Percentiles rank a stretch among this genome's conserved stretches.
Evolutionary conservation across 2,797 vertebrate genomes (phyloP).

Genomic region (Lepus townsendii): DNA sequence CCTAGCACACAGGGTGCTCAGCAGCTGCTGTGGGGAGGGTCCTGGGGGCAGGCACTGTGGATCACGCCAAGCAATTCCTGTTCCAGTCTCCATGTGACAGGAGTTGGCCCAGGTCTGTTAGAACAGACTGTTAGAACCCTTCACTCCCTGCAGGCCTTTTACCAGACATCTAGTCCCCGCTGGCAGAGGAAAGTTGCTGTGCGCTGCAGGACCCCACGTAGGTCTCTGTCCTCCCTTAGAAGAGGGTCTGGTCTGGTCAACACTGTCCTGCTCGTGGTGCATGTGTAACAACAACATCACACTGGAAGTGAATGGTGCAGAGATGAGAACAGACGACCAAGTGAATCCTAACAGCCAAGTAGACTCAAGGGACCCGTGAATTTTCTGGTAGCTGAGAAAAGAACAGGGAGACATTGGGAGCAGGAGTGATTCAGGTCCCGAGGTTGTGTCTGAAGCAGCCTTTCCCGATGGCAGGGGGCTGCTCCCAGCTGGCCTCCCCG

Average conservation of each 20-base stretch:
- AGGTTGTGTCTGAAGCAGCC: slow-evolving; percentile 16
- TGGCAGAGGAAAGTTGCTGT: background rate
- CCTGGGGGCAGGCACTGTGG: background rate
- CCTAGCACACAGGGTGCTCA: background rate
- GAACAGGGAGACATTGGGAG: background rate
- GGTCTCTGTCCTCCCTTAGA: slow-evolving; percentile 20
- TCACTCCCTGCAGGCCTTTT: background rate
- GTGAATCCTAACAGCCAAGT: slow-evolving; percentile 23
- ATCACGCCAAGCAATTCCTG: background rate
- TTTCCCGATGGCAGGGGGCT: background rate
- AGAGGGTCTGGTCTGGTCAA: background rate
- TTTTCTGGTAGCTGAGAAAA: slow-evolving; percentile 33
- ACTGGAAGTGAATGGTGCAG: background rate
- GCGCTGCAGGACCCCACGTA: slow-evolving; percentile 23
- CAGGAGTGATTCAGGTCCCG: background rate
- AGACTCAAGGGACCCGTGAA: slow-evolving; percentile 12
- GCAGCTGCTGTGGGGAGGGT: background rate
- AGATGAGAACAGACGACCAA: background rate
- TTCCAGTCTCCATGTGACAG: background rate
- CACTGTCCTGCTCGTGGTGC: background rate
- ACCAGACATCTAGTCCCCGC: background rate
- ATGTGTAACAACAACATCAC: slow-evolving; percentile 3
- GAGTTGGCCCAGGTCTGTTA: background rate
- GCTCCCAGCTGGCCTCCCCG: background rate
- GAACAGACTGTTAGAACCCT: background rate